These are phyloP conservation scores for Enteromius afrohamiltoni DNA, from an alignment of 2,797 vertebrate species.

Conservation along the genomic window DNA sequence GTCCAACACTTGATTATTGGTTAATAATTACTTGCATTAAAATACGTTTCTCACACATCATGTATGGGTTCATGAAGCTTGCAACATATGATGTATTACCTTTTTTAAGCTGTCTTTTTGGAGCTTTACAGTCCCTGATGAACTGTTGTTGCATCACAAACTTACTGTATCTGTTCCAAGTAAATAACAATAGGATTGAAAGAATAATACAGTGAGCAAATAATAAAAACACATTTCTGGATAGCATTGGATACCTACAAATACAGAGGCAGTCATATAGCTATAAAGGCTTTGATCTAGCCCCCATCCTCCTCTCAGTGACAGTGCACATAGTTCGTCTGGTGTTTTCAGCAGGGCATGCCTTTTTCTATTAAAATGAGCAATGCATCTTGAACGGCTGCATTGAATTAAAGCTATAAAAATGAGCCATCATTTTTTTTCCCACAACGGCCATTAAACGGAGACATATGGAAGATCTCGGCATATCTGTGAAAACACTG, in stretches of 20 bases:
- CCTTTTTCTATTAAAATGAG: conserved; percentile 25
- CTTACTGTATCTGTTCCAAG: background rate
- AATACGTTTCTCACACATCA: background rate
- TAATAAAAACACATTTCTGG: background rate
- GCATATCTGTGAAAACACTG: conserved; percentile 48
- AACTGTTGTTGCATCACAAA: background rate
- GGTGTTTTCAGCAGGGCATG: background rate
- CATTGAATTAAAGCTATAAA: conserved; percentile 59
- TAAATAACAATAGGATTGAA: background rate
- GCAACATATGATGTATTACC: background rate
- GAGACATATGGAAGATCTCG: conserved; percentile 32
- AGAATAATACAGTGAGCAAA: background rate
- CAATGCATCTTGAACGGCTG: background rate
- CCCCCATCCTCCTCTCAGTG: background rate
- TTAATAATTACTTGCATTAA: background rate
- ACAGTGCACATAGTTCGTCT: background rate
- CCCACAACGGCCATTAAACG: conserved; percentile 40
- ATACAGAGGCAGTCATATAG: background rate
- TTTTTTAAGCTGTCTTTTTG: background rate
- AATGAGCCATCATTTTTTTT: conserved; percentile 38
- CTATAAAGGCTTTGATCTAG: conserved; percentile 20
- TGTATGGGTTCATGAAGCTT: background rate
- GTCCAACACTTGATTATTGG: background rate
- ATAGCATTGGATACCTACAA: background rate
- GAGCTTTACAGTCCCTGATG: background rate